Base-by-base conservation (phyloP, 2,888 invertebrate genomes). In the Hipparchia sbordonii region DNA sequence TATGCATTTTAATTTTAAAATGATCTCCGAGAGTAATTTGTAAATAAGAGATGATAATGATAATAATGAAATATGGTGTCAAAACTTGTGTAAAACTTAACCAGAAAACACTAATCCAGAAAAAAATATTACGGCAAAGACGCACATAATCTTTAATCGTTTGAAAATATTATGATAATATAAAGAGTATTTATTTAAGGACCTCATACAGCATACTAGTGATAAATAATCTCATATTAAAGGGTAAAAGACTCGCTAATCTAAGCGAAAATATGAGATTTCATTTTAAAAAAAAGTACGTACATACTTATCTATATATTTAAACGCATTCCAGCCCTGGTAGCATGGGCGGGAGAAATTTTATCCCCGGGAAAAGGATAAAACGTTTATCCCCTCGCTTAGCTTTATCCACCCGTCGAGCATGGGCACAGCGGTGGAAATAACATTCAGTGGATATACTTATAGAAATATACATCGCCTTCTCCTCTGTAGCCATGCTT, bases 11-110 rank as follows among this genome's bases (percentile, higher is more conserved):
- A 33, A 70, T 69, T 71, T 67, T n/a, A 72, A 71, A 61, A 60
- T 76, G 69, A 74, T 77, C 72, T 74, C 71, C 70, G 45, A 66
- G 23, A 48, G 67, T 62, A 39, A 67, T 33, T 52, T 72, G 72
- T 76, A 72, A 74, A 74, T 74, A 72, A 68, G 68, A 73, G 60
- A 56, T 51, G 68, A 56, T 66, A 68, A 70, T 59, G 63, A 56
- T n/a, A 39, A 39, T 39, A 39, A 39, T 51, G 62, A 23, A 23
- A 33, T 59, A 9, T 66, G 13, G 39, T 75, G 72, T 75, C 70
- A 59, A 71, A 71, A 66, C 48, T 45, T 45, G 57, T 51, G 33
- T 65, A 12, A 33, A 65, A 52, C 10, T 33, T 52, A 7, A 52
- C 33, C 12, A 33, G 51, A 65, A 9, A 51, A 23, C 13, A 51